These are phyloP conservation scores for Charanyca ferruginea DNA, from an alignment of 2,888 invertebrate genomes.

Conservation along the genomic window DNA sequence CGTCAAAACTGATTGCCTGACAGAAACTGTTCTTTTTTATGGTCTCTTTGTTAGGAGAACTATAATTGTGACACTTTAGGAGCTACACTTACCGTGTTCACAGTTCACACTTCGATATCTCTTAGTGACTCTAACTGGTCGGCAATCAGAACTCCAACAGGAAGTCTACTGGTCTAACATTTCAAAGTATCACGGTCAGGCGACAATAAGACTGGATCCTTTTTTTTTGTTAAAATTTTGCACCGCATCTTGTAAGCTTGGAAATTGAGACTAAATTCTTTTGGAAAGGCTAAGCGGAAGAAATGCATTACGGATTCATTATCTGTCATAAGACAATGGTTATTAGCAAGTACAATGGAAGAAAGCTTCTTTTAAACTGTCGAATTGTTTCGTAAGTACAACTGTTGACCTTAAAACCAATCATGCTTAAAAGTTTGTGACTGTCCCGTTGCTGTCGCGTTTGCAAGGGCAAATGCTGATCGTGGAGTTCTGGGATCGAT, in stretches of 20 bases:
- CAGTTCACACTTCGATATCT: no score
- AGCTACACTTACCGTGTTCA: no score
- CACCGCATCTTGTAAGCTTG: not conserved
- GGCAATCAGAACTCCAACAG: no score
- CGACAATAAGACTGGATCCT: not conserved
- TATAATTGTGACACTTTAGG: no score
- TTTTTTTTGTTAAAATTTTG: not conserved
- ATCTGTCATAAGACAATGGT: constrained; percentile 1
- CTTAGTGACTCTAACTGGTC: no score
- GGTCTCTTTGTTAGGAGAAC: no score
- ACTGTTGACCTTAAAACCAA: constrained; percentile 10
- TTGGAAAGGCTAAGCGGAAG: not conserved
- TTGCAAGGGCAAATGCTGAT: not conserved
- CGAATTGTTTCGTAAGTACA: constrained; percentile 11
- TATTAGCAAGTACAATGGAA: constrained; percentile 29
- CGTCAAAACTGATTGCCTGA: no score
- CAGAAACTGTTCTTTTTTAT: not conserved
- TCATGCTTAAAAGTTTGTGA: constrained; percentile 2
- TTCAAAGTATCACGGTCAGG: not conserved
- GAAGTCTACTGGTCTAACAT: no score
- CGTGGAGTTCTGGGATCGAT: not conserved
- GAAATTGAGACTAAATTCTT: not conserved
- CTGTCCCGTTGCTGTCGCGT: not conserved
- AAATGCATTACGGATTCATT: not conserved
- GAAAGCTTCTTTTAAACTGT: constrained; percentile 8